A percentile compares a stretch with the other conserved stretches of the same genome.
Conservation (phyloP, 1,140 invertebrate genomes). For the Tetramorium parvispinum region DNA sequence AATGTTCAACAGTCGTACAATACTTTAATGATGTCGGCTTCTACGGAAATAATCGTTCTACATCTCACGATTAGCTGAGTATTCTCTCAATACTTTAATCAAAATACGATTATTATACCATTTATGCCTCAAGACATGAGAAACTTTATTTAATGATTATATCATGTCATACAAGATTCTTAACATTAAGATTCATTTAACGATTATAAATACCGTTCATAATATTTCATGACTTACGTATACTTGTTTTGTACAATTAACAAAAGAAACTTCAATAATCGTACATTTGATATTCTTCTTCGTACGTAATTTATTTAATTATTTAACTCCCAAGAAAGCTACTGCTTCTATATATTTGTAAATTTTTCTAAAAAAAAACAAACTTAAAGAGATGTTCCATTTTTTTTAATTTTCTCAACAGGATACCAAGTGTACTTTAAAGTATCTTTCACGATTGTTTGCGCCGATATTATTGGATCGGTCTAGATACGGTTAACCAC, state of each 20-base stretch:
- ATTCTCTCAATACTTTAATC: neutral
- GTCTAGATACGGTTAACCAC: slow-evolving; percentile 16
- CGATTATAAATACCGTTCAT: neutral
- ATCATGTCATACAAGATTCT: neutral
- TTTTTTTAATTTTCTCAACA: neutral
- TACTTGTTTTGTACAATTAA: neutral
- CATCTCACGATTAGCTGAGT: neutral
- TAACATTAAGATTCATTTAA: neutral
- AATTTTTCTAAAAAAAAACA: neutral
- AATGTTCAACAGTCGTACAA: neutral
- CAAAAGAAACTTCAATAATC: neutral
- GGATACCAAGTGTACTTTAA: neutral
- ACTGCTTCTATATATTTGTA: neutral
- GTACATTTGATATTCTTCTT: neutral
- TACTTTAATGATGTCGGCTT: neutral
- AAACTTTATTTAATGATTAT: neutral
- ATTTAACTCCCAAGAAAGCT: neutral
- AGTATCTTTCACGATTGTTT: neutral
- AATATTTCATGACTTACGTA: neutral
- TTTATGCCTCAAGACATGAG: neutral
- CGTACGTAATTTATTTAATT: neutral
- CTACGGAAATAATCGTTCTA: neutral
- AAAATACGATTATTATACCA: no score
- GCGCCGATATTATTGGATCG: neutral
- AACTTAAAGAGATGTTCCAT: no score